Evolutionary conservation across 2,888 invertebrate genomes (phyloP).

Genomic region (Druceiella hillmani): DNA sequence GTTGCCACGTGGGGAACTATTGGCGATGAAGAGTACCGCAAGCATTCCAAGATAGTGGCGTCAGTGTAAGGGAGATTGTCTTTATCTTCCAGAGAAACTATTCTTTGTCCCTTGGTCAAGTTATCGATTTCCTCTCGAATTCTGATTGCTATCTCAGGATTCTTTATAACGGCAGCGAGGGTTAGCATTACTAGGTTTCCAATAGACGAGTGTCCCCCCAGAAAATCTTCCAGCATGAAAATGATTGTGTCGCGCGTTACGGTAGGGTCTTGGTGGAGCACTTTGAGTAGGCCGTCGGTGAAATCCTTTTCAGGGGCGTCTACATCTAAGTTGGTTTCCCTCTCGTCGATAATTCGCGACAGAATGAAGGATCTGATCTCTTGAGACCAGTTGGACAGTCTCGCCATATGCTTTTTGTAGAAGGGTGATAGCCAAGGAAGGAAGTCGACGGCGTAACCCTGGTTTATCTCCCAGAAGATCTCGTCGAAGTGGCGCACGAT

Average conservation of each 20-base stretch:
- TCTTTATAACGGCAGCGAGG: slow-evolving; percentile 61
- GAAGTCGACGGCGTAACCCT: slow-evolving; percentile 83
- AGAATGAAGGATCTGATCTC: slow-evolving; percentile 70
- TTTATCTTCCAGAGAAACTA: slow-evolving; percentile 61
- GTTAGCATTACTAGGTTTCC: slow-evolving; percentile 78
- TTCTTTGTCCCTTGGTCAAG: slow-evolving; percentile 50
- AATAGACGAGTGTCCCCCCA: slow-evolving; percentile 85
- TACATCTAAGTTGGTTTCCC: slow-evolving; percentile 50
- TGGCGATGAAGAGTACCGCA: slow-evolving; percentile 77
- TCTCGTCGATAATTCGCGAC: slow-evolving; percentile 60
- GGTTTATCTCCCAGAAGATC: slow-evolving; percentile 90
- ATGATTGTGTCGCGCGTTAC: slow-evolving; percentile 75
- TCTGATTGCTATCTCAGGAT: slow-evolving; percentile 58
- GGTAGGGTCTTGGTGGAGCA: slow-evolving; percentile 58
- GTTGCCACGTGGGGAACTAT: slow-evolving; percentile 88
- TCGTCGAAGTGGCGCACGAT: slow-evolving; percentile 73
- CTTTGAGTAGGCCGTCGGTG: slow-evolving; percentile 70
- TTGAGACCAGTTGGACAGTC: slow-evolving; percentile 62
- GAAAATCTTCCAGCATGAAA: slow-evolving; percentile 79
- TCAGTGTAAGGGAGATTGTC: slow-evolving; percentile 71
- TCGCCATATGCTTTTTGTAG: slow-evolving; percentile 62
- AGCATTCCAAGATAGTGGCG: slow-evolving; percentile 73
- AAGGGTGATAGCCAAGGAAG: slow-evolving; percentile 75
- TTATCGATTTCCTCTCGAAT: slow-evolving; percentile 66
- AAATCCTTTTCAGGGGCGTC: slow-evolving; percentile 67